These are phyloP conservation scores for Hemithea aestivaria DNA, from an alignment of 2,888 invertebrate species.

Conservation along the genomic window DNA sequence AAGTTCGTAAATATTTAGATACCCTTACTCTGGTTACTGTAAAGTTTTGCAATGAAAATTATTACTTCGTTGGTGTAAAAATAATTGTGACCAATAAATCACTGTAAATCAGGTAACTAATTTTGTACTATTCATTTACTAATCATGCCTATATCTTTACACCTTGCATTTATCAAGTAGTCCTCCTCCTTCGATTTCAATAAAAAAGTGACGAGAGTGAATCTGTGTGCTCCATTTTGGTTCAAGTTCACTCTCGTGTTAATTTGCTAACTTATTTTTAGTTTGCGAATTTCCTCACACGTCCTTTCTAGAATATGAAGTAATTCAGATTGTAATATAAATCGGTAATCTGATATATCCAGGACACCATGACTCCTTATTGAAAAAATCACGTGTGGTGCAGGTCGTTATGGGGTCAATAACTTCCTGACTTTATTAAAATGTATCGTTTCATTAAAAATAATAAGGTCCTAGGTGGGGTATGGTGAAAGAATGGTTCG, in stretches of 20 bases:
- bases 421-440: slow-evolving; percentile 40
- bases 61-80: slow-evolving; percentile 76
- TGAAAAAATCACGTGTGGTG: slow-evolving; percentile 71
- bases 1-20: slow-evolving; percentile 32
- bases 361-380: slow-evolving; percentile 40
- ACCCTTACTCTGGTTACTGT: slow-evolving; percentile 39
- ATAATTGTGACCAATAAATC: slow-evolving; percentile 76
- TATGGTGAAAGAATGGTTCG: background rate
- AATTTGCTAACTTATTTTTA: slow-evolving; percentile 41
- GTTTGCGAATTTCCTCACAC: slow-evolving; percentile 16
- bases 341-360: background rate
- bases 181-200: slow-evolving; percentile 31
- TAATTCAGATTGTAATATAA: background rate
- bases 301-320: slow-evolving; percentile 17
- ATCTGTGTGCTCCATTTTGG: slow-evolving; percentile 59
- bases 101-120: slow-evolving; percentile 64
- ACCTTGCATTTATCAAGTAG: slow-evolving; percentile 14
- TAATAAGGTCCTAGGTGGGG: too few species aligned
- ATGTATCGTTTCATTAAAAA: too few species aligned
- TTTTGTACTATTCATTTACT: slow-evolving; percentile 42
- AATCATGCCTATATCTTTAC: slow-evolving; percentile 12
- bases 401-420: slow-evolving; percentile 73
- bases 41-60: slow-evolving; percentile 71
- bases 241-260: slow-evolving; percentile 60
- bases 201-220: slow-evolving; percentile 37